These are phyloP conservation scores for Pollicipes pollicipes DNA, from an alignment of 1,140 invertebrate genomes.

Conservation along the genomic window DNA sequence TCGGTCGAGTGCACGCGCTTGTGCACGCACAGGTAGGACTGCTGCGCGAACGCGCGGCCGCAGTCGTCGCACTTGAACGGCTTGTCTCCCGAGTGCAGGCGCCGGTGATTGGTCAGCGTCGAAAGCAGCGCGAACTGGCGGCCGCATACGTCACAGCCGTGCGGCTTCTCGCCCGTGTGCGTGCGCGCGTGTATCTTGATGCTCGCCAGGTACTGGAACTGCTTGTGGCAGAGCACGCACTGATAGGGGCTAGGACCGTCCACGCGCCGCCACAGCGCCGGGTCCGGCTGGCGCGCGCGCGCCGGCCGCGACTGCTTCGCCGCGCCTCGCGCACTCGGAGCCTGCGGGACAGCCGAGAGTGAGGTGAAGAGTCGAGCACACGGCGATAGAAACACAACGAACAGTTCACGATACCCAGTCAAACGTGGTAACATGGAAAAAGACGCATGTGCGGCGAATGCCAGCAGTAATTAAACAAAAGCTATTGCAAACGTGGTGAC, in stretches of 20 bases:
- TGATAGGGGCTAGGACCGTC: not conserved
- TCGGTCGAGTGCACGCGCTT: constrained; percentile 30
- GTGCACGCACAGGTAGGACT: not conserved
- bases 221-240: not conserved
- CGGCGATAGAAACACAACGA: too few relatives aligned
- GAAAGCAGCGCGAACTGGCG: constrained; percentile 63
- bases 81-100: constrained; percentile 63
- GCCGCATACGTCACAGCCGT: constrained; percentile 59
- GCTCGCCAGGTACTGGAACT: constrained; percentile 29
- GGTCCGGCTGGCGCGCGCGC: too few relatives aligned
- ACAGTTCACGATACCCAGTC: too few relatives aligned
- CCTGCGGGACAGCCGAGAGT: too few relatives aligned
- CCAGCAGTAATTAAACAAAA: too few relatives aligned
- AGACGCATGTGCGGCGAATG: too few relatives aligned
- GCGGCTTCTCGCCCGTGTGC: constrained; percentile 71
- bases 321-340: too few relatives aligned
- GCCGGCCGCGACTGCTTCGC: too few relatives aligned
- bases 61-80: constrained; percentile 63
- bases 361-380: too few relatives aligned
- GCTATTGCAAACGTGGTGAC: too few relatives aligned
- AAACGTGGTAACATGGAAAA: too few relatives aligned
- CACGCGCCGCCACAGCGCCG: not conserved
- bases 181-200: constrained; percentile 53
- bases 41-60: constrained; percentile 48
- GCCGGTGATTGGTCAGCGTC: constrained; percentile 46